Conservation (phyloP, 2,113 vertebrate species). For the Nycticryphes semicollaris region DNA sequence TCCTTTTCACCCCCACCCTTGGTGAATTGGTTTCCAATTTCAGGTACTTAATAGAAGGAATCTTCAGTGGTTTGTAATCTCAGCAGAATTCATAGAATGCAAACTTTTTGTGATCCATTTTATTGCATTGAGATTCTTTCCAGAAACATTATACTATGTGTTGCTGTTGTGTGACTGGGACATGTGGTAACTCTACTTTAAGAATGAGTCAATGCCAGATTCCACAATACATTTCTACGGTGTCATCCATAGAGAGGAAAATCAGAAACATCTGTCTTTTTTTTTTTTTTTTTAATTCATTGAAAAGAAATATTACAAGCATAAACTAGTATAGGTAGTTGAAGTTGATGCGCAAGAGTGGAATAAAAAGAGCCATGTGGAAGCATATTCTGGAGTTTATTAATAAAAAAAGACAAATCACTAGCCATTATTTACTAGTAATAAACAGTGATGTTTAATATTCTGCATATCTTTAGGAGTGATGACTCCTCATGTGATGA, state of each 20-base stretch:
- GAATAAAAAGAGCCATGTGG: background rate
- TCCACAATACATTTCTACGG: constrained; percentile 32
- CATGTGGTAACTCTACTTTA: constrained; percentile 29
- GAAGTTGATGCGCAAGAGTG: background rate
- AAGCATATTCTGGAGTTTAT: background rate
- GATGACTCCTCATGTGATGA: background rate
- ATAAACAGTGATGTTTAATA: background rate
- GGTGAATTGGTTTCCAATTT: constrained; percentile 13
- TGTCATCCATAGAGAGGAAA: constrained; percentile 41
- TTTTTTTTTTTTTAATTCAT: background rate
- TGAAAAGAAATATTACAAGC: constrained; percentile 49
- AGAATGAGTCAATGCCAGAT: constrained; percentile 42
- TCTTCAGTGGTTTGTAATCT: background rate
- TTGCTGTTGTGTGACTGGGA: constrained; percentile 33
- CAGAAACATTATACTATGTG: constrained; percentile 31
- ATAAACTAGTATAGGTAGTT: background rate
- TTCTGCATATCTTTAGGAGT: background rate
- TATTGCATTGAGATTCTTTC: constrained; percentile 19
- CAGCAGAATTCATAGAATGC: background rate
- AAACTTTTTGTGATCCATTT: constrained; percentile 22
- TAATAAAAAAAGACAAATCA: constrained; percentile 40
- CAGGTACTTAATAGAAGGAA: background rate
- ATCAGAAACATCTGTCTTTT: constrained; percentile 65
- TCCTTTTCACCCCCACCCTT: background rate
- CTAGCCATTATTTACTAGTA: constrained; percentile 9